Conservation (phyloP, 2,113 vertebrate species). For the Odocoileus hemionus region DNA sequence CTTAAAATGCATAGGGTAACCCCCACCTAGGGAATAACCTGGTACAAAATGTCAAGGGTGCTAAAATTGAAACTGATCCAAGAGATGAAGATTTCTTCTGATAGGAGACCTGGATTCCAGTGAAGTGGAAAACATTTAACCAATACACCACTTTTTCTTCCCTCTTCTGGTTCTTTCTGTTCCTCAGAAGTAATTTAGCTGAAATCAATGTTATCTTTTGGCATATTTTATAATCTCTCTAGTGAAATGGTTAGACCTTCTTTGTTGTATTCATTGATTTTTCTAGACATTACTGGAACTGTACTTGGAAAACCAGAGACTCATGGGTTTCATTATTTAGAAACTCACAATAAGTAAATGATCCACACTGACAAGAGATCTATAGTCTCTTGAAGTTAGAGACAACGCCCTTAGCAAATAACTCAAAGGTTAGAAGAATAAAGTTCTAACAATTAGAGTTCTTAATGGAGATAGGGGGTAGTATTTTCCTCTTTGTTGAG, state of each 20-base stretch:
- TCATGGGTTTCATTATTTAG: neutral
- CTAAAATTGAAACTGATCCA: neutral
- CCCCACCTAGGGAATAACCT: neutral
- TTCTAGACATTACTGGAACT: constrained; percentile 8
- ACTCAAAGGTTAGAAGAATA: constrained; percentile 46
- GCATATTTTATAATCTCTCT: neutral
- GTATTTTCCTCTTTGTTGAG: neutral
- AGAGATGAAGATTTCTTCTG: neutral
- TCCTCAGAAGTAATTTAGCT: neutral
- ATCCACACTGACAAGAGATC: neutral
- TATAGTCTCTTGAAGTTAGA: constrained; percentile 23
- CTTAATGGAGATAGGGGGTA: neutral
- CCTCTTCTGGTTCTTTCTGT: neutral
- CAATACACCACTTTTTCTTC: neutral
- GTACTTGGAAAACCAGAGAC: neutral
- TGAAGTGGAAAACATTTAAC: neutral
- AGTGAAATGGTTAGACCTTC: constrained; percentile 26
- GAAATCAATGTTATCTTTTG: constrained; percentile 5
- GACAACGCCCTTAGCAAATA: constrained; percentile 25
- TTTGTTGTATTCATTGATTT: constrained; percentile 21
- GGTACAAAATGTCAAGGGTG: neutral
- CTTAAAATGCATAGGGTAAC: neutral
- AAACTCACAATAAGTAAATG: neutral
- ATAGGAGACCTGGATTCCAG: neutral
- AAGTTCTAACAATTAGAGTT: neutral